Conservation (phyloP, 2,113 vertebrate genomes). For the Menidia beryllina region DNA sequence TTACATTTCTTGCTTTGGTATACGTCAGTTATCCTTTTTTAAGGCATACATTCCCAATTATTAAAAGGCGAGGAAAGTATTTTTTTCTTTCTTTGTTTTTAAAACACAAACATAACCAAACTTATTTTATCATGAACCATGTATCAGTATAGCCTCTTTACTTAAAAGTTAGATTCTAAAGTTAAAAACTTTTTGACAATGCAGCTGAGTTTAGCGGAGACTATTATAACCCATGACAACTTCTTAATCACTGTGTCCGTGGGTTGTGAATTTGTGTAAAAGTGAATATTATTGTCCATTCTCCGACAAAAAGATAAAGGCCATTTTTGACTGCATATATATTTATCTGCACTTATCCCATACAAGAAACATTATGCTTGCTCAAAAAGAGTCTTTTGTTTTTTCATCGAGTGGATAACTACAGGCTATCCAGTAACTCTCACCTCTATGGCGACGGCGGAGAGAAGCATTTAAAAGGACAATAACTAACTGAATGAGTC, state of each 20-base stretch:
- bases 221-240: too few relatives aligned
- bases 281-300: too few relatives aligned
- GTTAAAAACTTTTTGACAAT: neutral
- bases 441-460: constrained; percentile 50
- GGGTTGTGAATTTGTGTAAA: neutral
- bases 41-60: neutral
- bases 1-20: neutral
- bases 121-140: neutral
- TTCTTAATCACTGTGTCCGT: neutral
- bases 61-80: neutral
- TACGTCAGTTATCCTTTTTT: neutral
- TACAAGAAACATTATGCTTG: neutral
- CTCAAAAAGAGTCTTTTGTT: constrained; percentile 17
- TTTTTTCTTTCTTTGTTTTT: neutral
- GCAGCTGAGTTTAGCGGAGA: neutral
- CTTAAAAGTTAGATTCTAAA: neutral
- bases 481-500: constrained; percentile 65
- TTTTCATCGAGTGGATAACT: constrained; percentile 30
- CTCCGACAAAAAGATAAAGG: too few relatives aligned
- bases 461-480: constrained; percentile 57
- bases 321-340: too few relatives aligned
- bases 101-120: neutral
- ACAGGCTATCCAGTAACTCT: constrained; percentile 36
- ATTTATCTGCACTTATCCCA: neutral
- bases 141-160: neutral